phyloP scores from a whole-genome alignment of 2,888 invertebrate genomes.

The Bruchidius siliquastri region DNA sequence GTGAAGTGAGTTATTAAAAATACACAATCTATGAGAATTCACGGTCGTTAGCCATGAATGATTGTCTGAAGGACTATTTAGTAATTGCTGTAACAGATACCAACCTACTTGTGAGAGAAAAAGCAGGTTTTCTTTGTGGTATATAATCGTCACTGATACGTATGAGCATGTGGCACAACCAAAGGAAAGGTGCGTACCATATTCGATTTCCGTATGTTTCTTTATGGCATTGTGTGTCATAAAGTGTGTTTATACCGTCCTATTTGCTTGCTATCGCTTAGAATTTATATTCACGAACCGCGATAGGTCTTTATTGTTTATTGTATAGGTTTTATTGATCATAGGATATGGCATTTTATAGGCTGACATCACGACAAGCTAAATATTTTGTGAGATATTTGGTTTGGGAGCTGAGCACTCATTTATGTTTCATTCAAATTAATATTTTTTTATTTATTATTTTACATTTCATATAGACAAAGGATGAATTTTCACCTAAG shows the following conservation, averaged over 20 bases:
- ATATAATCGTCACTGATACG: background rate
- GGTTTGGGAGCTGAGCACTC: too few species aligned
- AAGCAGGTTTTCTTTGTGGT: background rate
- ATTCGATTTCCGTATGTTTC: background rate
- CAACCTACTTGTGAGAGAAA: background rate
- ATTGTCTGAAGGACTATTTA: background rate
- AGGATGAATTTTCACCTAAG: too few species aligned
- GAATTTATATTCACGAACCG: background rate
- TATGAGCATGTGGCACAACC: background rate
- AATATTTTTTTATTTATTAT: too few species aligned
- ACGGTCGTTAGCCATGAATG: background rate
- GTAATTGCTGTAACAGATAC: background rate
- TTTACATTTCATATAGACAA: too few species aligned
- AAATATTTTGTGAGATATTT: too few species aligned
- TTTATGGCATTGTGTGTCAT: background rate
- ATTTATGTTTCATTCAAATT: too few species aligned
- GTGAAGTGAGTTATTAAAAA: background rate
- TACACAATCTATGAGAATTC: background rate
- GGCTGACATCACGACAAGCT: background rate
- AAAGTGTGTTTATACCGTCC: background rate
- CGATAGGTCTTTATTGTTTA: background rate
- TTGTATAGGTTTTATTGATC: background rate
- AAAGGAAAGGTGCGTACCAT: background rate
- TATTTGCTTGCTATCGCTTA: background rate
- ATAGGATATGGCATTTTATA: background rate